Evolutionary conservation across 1,140 invertebrate genomes (phyloP).

Genomic region (Tenebrio molitor): DNA sequence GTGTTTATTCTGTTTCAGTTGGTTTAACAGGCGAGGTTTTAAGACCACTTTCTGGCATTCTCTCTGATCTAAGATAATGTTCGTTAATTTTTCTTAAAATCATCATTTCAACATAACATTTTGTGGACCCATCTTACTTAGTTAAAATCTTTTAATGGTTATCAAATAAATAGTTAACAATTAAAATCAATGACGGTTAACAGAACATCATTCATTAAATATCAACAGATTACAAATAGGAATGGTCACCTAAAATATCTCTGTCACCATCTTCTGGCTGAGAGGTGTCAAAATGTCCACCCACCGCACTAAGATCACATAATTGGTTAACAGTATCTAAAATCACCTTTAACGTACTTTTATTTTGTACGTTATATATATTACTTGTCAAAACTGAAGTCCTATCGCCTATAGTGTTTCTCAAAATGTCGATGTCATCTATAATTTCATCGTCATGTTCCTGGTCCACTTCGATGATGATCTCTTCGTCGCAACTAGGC

Average conservation of each 20-base stretch:
- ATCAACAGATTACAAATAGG: constrained; percentile 2
- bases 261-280: background rate
- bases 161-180: no score
- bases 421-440: background rate
- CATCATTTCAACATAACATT: no score
- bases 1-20: no score
- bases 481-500: background rate
- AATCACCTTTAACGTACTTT: background rate
- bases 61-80: no score
- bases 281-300: no score
- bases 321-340: constrained; percentile 16
- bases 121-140: no score
- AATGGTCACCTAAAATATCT: constrained; percentile 1
- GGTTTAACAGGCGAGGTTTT: no score
- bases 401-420: background rate
- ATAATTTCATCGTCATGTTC: background rate
- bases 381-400: background rate
- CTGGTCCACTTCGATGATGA: constrained; percentile 1
- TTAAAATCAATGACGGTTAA: no score
- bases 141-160: no score
- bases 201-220: background rate
- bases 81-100: no score
- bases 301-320: background rate
- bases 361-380: background rate
- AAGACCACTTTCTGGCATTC: no score